Evolutionary conservation across 2,888 invertebrate species (phyloP).

Genomic region (Andrena hattorfiana): DNA sequence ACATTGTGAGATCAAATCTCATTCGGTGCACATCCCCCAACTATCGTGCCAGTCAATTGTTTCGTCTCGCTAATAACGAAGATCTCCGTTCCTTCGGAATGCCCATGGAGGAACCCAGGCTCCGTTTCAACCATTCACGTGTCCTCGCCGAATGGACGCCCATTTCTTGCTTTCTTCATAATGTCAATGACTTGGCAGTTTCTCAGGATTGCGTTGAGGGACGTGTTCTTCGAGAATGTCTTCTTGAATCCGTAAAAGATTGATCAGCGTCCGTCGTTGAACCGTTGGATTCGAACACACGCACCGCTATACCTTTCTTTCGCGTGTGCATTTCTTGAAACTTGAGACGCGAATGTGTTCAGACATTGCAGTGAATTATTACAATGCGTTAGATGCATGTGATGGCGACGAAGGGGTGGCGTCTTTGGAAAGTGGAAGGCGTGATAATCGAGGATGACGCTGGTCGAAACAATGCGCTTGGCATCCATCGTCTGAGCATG

Average conservation of each 20-base stretch:
- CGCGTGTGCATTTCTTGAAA: background rate
- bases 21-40: background rate
- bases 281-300: background rate
- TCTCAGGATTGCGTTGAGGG: slow-evolving; percentile 7
- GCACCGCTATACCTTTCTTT: background rate
- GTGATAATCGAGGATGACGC: slow-evolving; percentile 80
- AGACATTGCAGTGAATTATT: background rate
- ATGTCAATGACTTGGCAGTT: slow-evolving; percentile 22
- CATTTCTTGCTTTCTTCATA: background rate
- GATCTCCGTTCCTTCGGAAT: background rate
- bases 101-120: background rate
- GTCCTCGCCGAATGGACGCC: background rate
- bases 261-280: background rate
- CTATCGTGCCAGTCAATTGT: background rate
- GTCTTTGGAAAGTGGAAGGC: slow-evolving; percentile 49
- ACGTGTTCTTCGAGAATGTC: background rate
- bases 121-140: background rate
- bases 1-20: background rate
- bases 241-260: background rate
- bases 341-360: background rate
- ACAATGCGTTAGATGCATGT: background rate
- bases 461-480: slow-evolving; percentile 81
- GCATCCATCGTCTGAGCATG: slow-evolving; percentile 69
- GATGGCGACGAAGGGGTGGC: slow-evolving; percentile 19
- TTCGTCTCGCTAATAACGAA: background rate